Percentiles rank a stretch among this genome's conserved stretches.
phyloP scores from a whole-genome alignment of 2,888 invertebrate species.

The Sinhomidia bicolor region DNA sequence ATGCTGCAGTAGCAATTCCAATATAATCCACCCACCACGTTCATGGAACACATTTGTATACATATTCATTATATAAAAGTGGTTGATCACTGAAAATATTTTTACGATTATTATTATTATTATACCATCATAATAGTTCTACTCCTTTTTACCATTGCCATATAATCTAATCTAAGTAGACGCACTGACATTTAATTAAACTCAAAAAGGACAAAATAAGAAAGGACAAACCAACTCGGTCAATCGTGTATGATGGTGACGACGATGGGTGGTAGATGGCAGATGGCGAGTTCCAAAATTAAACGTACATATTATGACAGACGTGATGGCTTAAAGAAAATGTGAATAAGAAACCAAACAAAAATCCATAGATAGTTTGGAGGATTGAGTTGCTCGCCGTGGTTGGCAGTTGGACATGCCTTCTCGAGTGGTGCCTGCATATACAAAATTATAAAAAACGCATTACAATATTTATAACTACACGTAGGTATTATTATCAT shows the following conservation, averaged over 20 bases:
- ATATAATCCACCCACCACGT: too few species aligned
- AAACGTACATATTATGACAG: slow-evolving; percentile 35
- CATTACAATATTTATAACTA: too few species aligned
- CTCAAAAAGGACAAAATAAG: too few species aligned
- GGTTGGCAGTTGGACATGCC: slow-evolving; percentile 53
- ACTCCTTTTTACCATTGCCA: too few species aligned
- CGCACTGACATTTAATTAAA: too few species aligned
- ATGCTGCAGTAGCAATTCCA: too few species aligned
- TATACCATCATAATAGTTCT: too few species aligned
- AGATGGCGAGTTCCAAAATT: too few species aligned
- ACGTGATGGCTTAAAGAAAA: background rate
- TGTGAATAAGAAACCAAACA: slow-evolving; percentile 12
- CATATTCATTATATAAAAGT: background rate
- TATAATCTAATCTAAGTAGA: too few species aligned
- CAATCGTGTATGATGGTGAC: too few species aligned
- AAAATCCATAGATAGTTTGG: background rate
- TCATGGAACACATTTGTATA: background rate
- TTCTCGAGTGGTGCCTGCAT: slow-evolving; percentile 73
- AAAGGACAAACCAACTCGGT: background rate
- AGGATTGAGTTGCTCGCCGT: background rate
- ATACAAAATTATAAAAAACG: slow-evolving; percentile 18
- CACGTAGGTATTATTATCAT: too few species aligned
- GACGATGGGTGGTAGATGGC: too few species aligned
- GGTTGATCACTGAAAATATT: background rate
- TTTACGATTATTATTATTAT: background rate